A percentile compares a stretch with the other conserved stretches of the same genome.
These are phyloP conservation scores for Polyploca ridens DNA, from an alignment of 2,888 invertebrate species.

Conservation along the genomic window DNA sequence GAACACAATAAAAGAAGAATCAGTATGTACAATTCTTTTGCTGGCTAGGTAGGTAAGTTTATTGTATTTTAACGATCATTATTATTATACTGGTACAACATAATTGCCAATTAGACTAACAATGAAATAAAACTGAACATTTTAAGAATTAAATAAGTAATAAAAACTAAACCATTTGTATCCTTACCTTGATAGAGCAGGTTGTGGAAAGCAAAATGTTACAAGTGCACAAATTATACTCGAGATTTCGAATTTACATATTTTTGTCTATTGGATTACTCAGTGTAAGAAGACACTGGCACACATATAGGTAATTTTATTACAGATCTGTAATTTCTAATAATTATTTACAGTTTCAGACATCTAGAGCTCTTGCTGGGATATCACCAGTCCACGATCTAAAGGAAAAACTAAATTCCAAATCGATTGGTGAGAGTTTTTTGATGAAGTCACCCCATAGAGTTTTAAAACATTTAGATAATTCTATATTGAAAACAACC, in stretches of 20 bases:
- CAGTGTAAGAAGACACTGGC: neutral
- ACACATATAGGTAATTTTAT: neutral
- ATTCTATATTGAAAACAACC: slow-evolving; percentile 62
- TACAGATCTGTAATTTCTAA: slow-evolving; percentile 2
- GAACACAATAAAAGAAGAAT: slow-evolving; percentile 73
- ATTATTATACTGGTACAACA: neutral
- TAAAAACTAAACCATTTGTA: neutral
- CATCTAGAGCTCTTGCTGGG: slow-evolving; percentile 51
- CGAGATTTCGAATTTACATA: neutral
- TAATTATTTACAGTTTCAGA: slow-evolving; percentile 41
- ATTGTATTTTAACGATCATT: slow-evolving; percentile 10
- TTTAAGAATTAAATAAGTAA: neutral
- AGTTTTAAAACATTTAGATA: slow-evolving; percentile 69
- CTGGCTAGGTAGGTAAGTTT: slow-evolving; percentile 53
- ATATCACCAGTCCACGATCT: slow-evolving; percentile 76
- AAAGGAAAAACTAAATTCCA: slow-evolving; percentile 56
- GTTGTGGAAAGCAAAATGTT: slow-evolving; percentile 6
- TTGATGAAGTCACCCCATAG: slow-evolving; percentile 65
- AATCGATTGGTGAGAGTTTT: slow-evolving; percentile 49
- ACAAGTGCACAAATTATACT: neutral
- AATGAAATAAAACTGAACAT: neutral
- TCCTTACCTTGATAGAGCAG: neutral
- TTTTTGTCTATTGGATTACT: neutral
- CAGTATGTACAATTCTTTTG: slow-evolving; percentile 74
- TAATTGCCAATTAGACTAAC: neutral